Conservation (phyloP, 2,113 vertebrate genomes). For the Myrmecophaga tridactyla region DNA sequence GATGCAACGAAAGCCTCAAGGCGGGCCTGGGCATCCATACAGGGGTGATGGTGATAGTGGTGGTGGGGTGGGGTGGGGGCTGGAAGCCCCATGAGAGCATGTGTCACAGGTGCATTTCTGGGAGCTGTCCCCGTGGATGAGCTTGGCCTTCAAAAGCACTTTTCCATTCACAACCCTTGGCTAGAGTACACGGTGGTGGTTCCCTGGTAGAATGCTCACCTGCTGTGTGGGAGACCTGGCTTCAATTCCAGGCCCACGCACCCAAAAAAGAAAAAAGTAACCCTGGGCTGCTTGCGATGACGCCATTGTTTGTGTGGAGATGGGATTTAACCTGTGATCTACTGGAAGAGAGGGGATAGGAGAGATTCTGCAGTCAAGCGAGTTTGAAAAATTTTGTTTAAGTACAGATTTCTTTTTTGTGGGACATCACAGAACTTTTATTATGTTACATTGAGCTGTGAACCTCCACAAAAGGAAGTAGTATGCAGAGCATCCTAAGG, state of each 20-base stretch:
- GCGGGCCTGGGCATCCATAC: neutral
- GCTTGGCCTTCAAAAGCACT: neutral
- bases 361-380: neutral
- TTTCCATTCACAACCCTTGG: too few relatives aligned
- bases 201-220: too few relatives aligned
- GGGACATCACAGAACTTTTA: neutral
- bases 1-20: neutral
- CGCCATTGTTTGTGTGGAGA: neutral
- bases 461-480: neutral
- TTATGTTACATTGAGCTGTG: neutral
- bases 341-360: neutral
- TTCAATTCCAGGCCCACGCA: too few relatives aligned
- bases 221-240: too few relatives aligned
- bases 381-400: neutral
- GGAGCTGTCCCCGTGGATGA: neutral
- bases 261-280: too few relatives aligned
- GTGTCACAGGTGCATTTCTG: neutral
- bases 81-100: fast-evolving
- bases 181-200: too few relatives aligned
- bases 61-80: too few relatives aligned
- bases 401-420: neutral
- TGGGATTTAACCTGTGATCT: neutral
- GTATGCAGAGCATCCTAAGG: neutral
- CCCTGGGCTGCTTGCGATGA: neutral
- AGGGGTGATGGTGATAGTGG: neutral